Conservation (phyloP, 2,888 invertebrate genomes). For the Megaustenia siamemsis region DNA sequence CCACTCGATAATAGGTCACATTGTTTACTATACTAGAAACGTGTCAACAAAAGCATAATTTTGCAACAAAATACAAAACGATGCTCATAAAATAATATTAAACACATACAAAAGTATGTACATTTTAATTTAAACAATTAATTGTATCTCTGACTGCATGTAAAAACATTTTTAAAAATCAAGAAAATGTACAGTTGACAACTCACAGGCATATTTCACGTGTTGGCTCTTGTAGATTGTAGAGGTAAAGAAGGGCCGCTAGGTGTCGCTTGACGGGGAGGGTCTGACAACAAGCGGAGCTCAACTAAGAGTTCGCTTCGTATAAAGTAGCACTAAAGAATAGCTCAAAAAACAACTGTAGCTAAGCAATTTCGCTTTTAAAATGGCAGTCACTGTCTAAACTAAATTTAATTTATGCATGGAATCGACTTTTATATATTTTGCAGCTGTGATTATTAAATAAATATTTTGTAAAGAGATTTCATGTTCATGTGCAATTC, state of each 20-base stretch:
- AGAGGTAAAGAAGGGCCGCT: constrained; percentile 54
- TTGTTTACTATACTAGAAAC: neutral
- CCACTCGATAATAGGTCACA: neutral
- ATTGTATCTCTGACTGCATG: no score
- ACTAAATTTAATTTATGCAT: neutral
- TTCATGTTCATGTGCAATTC: neutral
- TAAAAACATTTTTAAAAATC: neutral
- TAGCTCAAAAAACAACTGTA: no score
- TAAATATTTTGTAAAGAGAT: neutral
- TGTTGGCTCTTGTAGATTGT: no score
- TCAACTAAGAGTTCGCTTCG: neutral
- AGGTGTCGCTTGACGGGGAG: constrained; percentile 54
- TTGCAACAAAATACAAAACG: neutral
- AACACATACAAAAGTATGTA: neutral
- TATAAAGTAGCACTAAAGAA: neutral
- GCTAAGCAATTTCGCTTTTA: no score
- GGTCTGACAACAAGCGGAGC: neutral
- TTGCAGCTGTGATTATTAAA: neutral
- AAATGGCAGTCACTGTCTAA: no score
- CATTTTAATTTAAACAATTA: neutral
- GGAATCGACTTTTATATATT: neutral
- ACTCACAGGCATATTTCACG: constrained; percentile 60
- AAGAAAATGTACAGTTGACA: neutral
- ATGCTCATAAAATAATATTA: neutral
- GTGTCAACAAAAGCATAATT: neutral